Conservation (phyloP, 2,888 invertebrate genomes). For the Apamea crenata region DNA sequence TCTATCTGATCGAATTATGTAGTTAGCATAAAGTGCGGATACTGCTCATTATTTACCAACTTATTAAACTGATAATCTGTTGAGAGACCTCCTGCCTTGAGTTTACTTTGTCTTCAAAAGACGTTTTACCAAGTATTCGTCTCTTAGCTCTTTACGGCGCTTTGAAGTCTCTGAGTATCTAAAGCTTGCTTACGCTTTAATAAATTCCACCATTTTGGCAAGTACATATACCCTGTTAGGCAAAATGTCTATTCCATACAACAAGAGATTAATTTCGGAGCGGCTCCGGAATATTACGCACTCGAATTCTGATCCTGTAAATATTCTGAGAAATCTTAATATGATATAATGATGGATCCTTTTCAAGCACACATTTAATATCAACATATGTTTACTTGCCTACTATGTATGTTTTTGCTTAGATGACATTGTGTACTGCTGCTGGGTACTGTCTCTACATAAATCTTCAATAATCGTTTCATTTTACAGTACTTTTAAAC, state of each 20-base stretch:
- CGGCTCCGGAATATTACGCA: slow-evolving; percentile 19
- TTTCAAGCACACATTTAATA: slow-evolving; percentile 1
- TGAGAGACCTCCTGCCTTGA: not conserved
- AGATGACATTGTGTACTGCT: slow-evolving; percentile 2
- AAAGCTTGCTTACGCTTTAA: slow-evolving; percentile 27
- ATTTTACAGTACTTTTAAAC: not conserved
- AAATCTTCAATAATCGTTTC: not conserved
- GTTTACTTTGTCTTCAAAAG: slow-evolving; percentile 7
- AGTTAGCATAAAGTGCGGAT: slow-evolving; percentile 47
- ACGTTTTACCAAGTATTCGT: not conserved
- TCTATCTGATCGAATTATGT: slow-evolving; percentile 51
- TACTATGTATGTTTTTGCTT: not conserved
- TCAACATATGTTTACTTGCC: not conserved
- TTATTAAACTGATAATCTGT: slow-evolving; percentile 22
- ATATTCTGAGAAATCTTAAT: slow-evolving; percentile 22
- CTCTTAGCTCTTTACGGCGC: not conserved
- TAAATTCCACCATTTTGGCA: slow-evolving; percentile 44
- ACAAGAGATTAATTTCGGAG: slow-evolving; percentile 37
- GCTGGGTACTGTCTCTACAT: not conserved
- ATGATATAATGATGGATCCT: slow-evolving; percentile 6
- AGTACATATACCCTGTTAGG: slow-evolving; percentile 23
- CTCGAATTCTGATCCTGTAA: slow-evolving; percentile 17
- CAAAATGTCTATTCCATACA: slow-evolving; percentile 27
- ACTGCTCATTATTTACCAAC: slow-evolving; percentile 33
- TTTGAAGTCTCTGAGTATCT: slow-evolving; percentile 17